These are phyloP conservation scores for Microplitis mediator DNA, from an alignment of 1,140 invertebrate genomes.

Conservation along the genomic window DNA sequence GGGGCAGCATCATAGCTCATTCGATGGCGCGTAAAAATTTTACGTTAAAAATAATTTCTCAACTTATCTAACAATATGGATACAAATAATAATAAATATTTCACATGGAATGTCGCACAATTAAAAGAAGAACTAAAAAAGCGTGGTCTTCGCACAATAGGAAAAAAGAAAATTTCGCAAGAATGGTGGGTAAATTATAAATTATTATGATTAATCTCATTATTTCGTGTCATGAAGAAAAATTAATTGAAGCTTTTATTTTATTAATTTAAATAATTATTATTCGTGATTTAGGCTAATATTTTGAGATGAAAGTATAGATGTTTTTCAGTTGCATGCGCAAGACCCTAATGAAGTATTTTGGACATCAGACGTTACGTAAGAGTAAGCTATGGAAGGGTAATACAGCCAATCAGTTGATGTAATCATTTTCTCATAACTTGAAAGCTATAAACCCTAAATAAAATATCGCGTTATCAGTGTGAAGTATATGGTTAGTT, in stretches of 20 bases:
- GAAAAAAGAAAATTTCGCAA: background rate
- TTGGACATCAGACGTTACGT: background rate
- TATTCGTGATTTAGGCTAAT: background rate
- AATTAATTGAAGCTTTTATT: background rate
- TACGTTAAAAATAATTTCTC: too few relatives aligned
- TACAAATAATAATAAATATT: slow-evolving; percentile 8
- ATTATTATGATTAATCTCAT: background rate
- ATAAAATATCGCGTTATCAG: too few relatives aligned
- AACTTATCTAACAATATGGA: too few relatives aligned
- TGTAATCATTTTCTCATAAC: too few relatives aligned
- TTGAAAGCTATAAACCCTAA: too few relatives aligned
- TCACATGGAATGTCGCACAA: background rate
- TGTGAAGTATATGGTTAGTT: too few relatives aligned
- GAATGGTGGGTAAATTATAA: background rate
- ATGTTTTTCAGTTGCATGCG: background rate
- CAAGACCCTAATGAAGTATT: background rate
- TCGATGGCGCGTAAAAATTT: too few relatives aligned
- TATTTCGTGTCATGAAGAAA: background rate
- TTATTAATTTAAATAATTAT: background rate
- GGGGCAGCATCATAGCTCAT: too few relatives aligned
- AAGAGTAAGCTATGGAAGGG: too few relatives aligned
- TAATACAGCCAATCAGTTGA: too few relatives aligned
- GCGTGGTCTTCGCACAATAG: background rate
- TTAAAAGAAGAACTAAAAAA: background rate
- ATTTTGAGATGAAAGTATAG: background rate